Percentiles rank a stretch among this genome's conserved stretches.
Evolutionary conservation across 2,797 vertebrate species (phyloP).

Genomic region (Lutjanus argentimaculatus): DNA sequence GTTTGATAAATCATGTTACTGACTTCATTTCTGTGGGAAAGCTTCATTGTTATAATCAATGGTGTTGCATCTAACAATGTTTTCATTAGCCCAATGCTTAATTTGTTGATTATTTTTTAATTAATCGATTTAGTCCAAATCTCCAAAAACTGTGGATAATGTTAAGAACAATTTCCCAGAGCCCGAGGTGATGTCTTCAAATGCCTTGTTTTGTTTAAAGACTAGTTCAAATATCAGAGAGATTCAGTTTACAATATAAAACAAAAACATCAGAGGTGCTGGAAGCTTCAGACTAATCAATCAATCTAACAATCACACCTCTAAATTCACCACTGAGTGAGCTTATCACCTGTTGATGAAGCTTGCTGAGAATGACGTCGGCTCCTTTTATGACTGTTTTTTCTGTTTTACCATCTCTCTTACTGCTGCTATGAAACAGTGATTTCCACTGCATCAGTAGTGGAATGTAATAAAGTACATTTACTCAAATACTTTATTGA

Average conservation of each 20-base stretch:
- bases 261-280: neutral
- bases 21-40: neutral
- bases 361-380: neutral
- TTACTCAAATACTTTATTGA: neutral
- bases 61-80: neutral
- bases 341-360: neutral
- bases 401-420: neutral
- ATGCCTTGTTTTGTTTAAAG: no score
- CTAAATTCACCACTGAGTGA: neutral
- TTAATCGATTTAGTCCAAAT: neutral
- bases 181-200: no score
- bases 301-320: neutral
- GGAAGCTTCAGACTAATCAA: neutral
- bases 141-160: neutral
- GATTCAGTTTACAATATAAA: neutral
- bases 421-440: neutral
- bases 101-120: neutral
- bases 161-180: neutral
- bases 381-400: neutral
- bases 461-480: neutral
- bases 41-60: neutral
- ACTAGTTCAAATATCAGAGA: no score
- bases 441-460: neutral
- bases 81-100: conserved; percentile 1
- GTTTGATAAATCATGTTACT: neutral